These are phyloP conservation scores for Rhizoglyphus robini DNA, from an alignment of 1,140 invertebrate species.

Conservation along the genomic window DNA sequence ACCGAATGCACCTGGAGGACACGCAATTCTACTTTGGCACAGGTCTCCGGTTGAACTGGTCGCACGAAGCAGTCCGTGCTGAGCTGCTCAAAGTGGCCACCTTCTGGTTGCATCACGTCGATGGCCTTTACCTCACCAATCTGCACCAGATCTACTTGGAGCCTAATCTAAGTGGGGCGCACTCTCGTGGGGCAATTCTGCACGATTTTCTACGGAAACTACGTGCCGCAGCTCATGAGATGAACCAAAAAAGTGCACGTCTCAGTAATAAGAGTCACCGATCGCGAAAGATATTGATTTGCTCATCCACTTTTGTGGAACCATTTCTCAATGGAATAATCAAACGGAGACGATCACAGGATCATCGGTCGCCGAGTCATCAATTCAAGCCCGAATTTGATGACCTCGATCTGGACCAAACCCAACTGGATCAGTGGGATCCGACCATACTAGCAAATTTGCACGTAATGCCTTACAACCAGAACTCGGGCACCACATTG, in stretches of 20 bases:
- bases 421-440: not conserved
- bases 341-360: not conserved
- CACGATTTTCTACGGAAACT: not conserved
- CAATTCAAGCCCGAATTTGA: slow-evolving; percentile 6
- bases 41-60: slow-evolving; percentile 25
- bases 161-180: slow-evolving; percentile 29
- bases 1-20: not conserved
- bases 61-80: slow-evolving; percentile 18
- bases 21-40: slow-evolving; percentile 15
- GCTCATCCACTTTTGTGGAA: slow-evolving; percentile 1
- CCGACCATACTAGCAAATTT: not conserved
- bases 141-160: slow-evolving; percentile 40
- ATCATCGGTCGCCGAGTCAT: not conserved
- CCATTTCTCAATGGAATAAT: not conserved
- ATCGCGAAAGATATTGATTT: slow-evolving; percentile 11
- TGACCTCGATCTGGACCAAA: not conserved
- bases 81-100: slow-evolving; percentile 36
- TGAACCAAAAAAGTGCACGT: not conserved
- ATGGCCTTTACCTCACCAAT: slow-evolving; percentile 66
- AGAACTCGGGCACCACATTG: not conserved
- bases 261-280: not conserved
- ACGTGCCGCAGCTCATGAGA: not conserved
- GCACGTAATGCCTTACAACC: slow-evolving; percentile 4
- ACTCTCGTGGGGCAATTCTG: not conserved
- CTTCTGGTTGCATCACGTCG: slow-evolving; percentile 51